Conservation (phyloP, 2,888 invertebrate species). For the Drosophila paranaensis region DNA sequence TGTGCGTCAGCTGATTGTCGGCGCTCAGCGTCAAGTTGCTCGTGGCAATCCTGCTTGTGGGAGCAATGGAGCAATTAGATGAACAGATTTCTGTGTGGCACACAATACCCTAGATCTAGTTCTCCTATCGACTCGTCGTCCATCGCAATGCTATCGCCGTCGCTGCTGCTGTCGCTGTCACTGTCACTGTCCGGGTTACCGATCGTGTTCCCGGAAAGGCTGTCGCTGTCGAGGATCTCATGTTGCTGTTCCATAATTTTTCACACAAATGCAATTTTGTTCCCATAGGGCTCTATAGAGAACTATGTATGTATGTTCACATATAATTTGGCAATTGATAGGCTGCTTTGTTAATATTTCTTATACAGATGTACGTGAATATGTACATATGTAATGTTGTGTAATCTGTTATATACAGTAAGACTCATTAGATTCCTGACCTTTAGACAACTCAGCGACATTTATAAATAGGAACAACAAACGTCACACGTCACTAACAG, state of each 20-base stretch:
- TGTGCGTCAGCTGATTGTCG: neutral
- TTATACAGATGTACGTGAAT: neutral
- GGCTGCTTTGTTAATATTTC: neutral
- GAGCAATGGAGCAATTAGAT: neutral
- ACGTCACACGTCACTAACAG: slow-evolving; percentile 44
- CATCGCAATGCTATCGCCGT: neutral
- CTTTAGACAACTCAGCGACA: slow-evolving; percentile 17
- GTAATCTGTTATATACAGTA: neutral
- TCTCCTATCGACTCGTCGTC: neutral
- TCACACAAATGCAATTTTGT: slow-evolving; percentile 1
- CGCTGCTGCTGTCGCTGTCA: neutral
- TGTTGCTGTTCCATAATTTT: neutral
- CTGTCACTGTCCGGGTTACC: too few relatives aligned
- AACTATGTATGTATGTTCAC: too few relatives aligned
- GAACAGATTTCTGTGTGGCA: neutral
- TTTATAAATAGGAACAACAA: slow-evolving; percentile 42
- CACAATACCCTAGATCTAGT: neutral
- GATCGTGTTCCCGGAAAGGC: neutral
- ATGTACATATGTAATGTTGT: neutral
- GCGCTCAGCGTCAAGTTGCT: neutral
- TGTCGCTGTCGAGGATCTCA: neutral
- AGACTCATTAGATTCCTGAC: slow-evolving; percentile 8
- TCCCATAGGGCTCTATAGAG: too few relatives aligned
- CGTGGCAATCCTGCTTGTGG: neutral
- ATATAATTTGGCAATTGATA: neutral